phyloP scores from a whole-genome alignment of 2,113 vertebrate genomes.

The Protobothrops flavoviridis region DNA sequence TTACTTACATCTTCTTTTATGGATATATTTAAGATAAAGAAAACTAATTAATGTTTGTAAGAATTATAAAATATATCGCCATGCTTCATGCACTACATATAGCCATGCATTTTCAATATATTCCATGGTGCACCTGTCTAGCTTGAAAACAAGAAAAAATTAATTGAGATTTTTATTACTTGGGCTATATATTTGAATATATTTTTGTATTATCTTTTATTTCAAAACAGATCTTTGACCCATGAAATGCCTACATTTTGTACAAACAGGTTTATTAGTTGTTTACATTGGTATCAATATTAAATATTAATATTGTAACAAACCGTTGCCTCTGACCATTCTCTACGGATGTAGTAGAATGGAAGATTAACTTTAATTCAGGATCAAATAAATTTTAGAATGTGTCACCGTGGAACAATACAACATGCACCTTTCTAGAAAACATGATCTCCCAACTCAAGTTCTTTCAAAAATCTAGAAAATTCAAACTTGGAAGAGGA shows the following conservation, averaged over 20 bases:
- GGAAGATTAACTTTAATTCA: not conserved
- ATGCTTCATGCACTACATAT: constrained; percentile 72
- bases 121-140: constrained; percentile 57
- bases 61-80: constrained; percentile 57
- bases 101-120: constrained; percentile 68
- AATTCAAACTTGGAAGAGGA: constrained; percentile 42
- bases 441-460: constrained; percentile 58
- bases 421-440: constrained; percentile 53
- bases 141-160: not conserved
- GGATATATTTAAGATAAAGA: constrained; percentile 54
- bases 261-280: not conserved
- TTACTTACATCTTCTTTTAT: constrained; percentile 22
- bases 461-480: constrained; percentile 63
- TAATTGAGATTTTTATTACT: constrained; percentile 28
- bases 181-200: constrained; percentile 22
- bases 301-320: not conserved
- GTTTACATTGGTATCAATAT: constrained; percentile 24
- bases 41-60: constrained; percentile 54
- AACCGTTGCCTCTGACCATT: not conserved
- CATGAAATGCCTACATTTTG: constrained; percentile 7
- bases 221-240: constrained; percentile 23
- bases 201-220: not conserved
- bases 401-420: constrained; percentile 56
- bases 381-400: constrained; percentile 9
- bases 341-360: not conserved